Base-by-base conservation (phyloP, 2,113 vertebrate species). In the Cebidichthys violaceus region DNA sequence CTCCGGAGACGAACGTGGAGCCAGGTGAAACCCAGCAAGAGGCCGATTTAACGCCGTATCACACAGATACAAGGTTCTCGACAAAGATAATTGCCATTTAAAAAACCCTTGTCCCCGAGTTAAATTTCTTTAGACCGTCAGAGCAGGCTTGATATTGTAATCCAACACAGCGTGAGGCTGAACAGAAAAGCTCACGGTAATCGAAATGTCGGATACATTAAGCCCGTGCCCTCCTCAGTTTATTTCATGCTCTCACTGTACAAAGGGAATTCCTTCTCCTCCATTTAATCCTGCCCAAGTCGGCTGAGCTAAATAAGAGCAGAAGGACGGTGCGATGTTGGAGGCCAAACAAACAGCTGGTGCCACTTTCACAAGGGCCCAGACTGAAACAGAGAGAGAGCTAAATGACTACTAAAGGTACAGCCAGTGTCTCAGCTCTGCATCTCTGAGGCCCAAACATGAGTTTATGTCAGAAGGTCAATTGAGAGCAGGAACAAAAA, bases 251-350 rank as follows among this genome's bases (percentile, higher is more conserved):
- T 81, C 79, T 85, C 47, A 62, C 66, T 69, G 73, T 76, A 84
- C 86, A 86, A 85, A 90, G 57, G 79, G 81, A 84, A 90, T 88
- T 90, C 86, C 77, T 91, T 83, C 74, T 82, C 67, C 79, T 77
- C 50, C 65, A 20, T 66, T 94, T 60, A 93, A 94, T 93, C 90
- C 91, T 15, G 81, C 86, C 86, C 80, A 88, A 91, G 68, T 89
- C 89, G 90, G 78, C 83, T 80, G 47, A 87, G 88, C 89, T 83
- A 79, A 89, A 79, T 71, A 76, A 84, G 78, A 86, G 81, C 79
- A 76, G 55, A 77, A 64, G 75, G 81, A 88, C 77, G 67, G 64
- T 35, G 61, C 20, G 47, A 39, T 24, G 71, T 67, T 35, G 86
- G 74, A 59, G 86, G 83, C 88, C 85, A 84, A 83, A 83, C 86